A percentile compares a stretch with the other conserved stretches of the same genome.
Evolutionary conservation across 2,113 vertebrate species (phyloP).

Genomic region (Cyrtonyx montezumae): DNA sequence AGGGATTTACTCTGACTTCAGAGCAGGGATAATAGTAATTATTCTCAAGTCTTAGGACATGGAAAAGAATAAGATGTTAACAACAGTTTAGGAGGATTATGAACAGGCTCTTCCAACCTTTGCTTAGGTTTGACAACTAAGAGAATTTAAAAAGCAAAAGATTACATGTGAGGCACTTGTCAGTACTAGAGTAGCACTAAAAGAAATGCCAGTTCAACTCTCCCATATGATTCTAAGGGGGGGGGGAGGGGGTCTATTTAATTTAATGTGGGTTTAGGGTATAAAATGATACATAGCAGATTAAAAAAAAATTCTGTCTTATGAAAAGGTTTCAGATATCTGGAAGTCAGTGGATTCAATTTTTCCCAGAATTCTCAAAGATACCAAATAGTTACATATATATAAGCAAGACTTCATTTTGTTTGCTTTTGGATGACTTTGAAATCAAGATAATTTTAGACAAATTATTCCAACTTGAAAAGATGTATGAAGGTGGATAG

Average conservation of each 20-base stretch:
- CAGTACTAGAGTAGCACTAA: neutral
- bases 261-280: neutral
- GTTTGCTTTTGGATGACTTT: neutral
- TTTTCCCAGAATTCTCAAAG: neutral
- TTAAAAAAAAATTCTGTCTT: neutral
- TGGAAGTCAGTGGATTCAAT: neutral
- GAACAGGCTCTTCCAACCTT: neutral
- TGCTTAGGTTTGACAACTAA: neutral
- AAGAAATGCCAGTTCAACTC: neutral
- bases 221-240: neutral
- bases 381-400: neutral
- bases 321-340: neutral
- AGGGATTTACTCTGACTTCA: neutral
- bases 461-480: neutral
- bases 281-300: neutral
- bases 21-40: neutral
- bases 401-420: neutral
- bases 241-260: neutral
- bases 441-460: neutral
- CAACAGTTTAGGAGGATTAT: neutral
- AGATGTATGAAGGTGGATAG: accelerated
- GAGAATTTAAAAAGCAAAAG: neutral
- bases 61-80: neutral
- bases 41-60: neutral
- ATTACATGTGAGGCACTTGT: neutral